Evolutionary conservation across 2,888 invertebrate species (phyloP).

Genomic region (Dynastes hyllus): DNA sequence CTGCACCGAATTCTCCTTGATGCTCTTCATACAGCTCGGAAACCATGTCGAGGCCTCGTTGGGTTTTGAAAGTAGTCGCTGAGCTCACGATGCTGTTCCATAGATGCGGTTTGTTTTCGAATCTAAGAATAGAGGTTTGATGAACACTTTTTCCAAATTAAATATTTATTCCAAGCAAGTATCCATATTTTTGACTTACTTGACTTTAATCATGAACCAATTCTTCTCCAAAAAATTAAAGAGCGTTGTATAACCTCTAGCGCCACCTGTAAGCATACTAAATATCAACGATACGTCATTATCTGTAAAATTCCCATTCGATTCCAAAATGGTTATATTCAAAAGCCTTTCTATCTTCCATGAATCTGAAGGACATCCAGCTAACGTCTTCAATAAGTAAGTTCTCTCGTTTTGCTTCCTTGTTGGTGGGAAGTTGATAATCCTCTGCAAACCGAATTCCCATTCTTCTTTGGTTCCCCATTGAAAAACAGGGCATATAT

Average conservation of each 20-base stretch:
- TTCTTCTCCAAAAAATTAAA: slow-evolving; percentile 82
- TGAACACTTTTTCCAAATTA: neutral
- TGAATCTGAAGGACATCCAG: slow-evolving; percentile 84
- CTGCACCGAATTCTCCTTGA: slow-evolving; percentile 81
- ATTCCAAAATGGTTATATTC: slow-evolving; percentile 81
- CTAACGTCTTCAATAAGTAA: slow-evolving; percentile 83
- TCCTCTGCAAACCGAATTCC: slow-evolving; percentile 86
- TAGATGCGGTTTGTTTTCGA: slow-evolving; percentile 79
- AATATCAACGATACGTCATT: slow-evolving; percentile 84
- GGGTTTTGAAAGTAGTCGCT: slow-evolving; percentile 85
- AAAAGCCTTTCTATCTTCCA: slow-evolving; percentile 80
- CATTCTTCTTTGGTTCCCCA: slow-evolving; percentile 88
- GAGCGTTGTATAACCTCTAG: slow-evolving; percentile 82
- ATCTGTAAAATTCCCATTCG: slow-evolving; percentile 83
- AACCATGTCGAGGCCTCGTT: slow-evolving; percentile 82
- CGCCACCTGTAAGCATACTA: slow-evolving; percentile 82
- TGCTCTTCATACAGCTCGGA: slow-evolving; percentile 77
- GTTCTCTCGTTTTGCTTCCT: slow-evolving; percentile 84
- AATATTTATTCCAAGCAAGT: neutral
- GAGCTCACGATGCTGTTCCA: slow-evolving; percentile 86
- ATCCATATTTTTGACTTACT: slow-evolving; percentile 77
- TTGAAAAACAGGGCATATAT: slow-evolving; percentile 87
- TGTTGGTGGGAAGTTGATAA: slow-evolving; percentile 82
- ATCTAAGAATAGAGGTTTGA: slow-evolving; percentile 70
- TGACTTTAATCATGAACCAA: slow-evolving; percentile 80